A percentile compares a stretch with the other conserved stretches of the same genome.
Evolutionary conservation across 2,888 invertebrate genomes (phyloP).

Genomic region (Drosophila cognata): DNA sequence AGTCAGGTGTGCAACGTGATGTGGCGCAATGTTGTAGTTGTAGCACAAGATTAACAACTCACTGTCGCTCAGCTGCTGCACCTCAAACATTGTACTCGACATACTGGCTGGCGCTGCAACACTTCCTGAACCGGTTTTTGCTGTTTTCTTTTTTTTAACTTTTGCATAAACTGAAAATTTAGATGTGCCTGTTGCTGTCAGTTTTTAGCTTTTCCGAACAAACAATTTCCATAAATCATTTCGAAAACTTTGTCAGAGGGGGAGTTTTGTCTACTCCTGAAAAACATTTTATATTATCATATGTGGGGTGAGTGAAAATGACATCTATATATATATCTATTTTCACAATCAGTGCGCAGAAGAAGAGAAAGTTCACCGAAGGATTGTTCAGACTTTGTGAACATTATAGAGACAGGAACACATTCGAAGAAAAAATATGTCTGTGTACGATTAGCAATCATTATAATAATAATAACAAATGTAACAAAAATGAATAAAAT

Average conservation of each 20-base stretch:
- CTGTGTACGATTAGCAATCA: neutral
- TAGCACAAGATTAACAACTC: conserved; percentile 50
- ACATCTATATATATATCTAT: neutral
- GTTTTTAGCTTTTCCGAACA: neutral
- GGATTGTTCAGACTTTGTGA: neutral
- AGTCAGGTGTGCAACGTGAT: neutral
- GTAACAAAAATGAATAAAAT: neutral
- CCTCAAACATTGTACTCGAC: conserved; percentile 21
- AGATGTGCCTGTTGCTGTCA: conserved; percentile 9
- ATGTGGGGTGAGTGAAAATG: neutral
- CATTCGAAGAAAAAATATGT: neutral
- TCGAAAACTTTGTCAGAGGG: neutral
- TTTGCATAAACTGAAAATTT: conserved; percentile 32
- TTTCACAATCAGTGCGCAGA: neutral
- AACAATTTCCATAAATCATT: neutral
- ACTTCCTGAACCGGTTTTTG: neutral
- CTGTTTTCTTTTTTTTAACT: neutral
- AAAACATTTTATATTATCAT: neutral
- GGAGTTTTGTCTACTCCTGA: neutral
- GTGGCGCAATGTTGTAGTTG: conserved; percentile 23
- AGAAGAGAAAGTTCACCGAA: neutral
- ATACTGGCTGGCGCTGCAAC: conserved; percentile 11
- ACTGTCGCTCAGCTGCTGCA: conserved; percentile 34
- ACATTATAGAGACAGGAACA: neutral
- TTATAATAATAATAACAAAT: neutral